These are phyloP conservation scores for Mallotus villosus DNA, from an alignment of 2,797 vertebrate genomes.

Conservation along the genomic window DNA sequence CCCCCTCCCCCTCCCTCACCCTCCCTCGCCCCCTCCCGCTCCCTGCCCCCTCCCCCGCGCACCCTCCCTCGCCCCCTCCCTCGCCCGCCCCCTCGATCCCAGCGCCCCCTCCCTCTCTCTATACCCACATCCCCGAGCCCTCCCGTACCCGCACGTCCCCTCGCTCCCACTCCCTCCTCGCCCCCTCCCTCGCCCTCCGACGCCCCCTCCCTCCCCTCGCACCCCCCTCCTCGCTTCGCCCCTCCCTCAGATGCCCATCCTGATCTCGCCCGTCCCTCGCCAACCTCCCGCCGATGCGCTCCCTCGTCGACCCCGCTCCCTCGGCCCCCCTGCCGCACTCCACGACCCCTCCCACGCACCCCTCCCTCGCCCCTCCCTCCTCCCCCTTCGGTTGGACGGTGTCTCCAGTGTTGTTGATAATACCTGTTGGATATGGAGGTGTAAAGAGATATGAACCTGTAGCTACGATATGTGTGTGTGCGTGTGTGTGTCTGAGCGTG, in stretches of 20 bases:
- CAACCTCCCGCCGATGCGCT: too few relatives aligned
- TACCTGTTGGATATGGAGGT: too few relatives aligned
- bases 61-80: background rate
- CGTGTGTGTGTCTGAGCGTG: background rate
- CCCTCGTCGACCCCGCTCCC: conserved; percentile 14
- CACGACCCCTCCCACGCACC: background rate
- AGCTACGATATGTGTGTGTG: background rate
- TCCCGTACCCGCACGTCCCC: too few relatives aligned
- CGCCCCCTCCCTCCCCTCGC: background rate
- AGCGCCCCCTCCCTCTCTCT: too few relatives aligned
- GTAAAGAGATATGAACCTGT: background rate
- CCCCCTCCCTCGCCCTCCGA: background rate
- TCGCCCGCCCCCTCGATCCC: too few relatives aligned
- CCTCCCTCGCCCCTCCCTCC: background rate
- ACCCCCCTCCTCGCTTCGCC: conserved; percentile 27
- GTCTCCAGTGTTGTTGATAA: too few relatives aligned
- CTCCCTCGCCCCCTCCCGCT: too few relatives aligned
- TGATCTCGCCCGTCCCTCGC: background rate
- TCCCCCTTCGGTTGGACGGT: conserved; percentile 5
- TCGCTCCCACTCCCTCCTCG: conserved; percentile 21
- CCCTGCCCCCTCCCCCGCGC: conserved; percentile 19
- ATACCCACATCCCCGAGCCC: too few relatives aligned
- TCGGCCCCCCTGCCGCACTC: conserved; percentile 18
- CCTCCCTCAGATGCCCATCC: background rate
- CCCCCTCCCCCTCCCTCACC: too few relatives aligned